Base-by-base conservation (phyloP, 2,113 vertebrate genomes). In the Pyrgilauda ruficollis region DNA sequence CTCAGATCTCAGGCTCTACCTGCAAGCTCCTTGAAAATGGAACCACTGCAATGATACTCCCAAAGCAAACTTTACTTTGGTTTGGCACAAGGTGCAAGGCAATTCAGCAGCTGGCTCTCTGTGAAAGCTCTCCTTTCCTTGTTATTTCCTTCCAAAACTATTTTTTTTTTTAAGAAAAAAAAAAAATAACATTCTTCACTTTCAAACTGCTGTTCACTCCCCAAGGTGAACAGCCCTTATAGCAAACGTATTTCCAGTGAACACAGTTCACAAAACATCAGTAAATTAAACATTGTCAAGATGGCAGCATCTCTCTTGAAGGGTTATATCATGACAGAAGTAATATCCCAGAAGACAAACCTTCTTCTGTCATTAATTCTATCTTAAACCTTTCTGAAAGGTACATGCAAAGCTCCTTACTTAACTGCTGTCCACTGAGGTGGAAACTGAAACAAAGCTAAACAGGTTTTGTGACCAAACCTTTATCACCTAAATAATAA, bases 21-120 rank as follows among this genome's bases (percentile, higher is more conserved):
- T 97, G 89, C 88, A 91, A 93, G 85, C 94, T 96, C 85, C 94
- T 96, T 97, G 96, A 97, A 98, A 97, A 96, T 52, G 90, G 96
- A 98, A 95, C 97, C 94, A 80, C 61, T 92, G 93, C 86, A 97
- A 90, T 61, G 93, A 96, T 97, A 97, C 93, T 97, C 96, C 92
- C 97, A 97, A 96, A 96, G 96, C 84, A 97, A 97, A 96, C 96
- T 95, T 94, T 90, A 72, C 94, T 97, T 96, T 95, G 97, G 96
- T 96, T 97, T 98, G 97, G 97, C 97, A 96, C 15, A 6, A 93
- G 67, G 59, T 80, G 90, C 55, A 96, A 97, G 95, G 97, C 82
- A 96, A 95, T 95, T 96, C 96, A 93, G 88, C 91, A 97, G 85
- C 21, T 97, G 97, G 95, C 96, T 56, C 82, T 62, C 91, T 93